Evolutionary conservation across 2,888 invertebrate species (phyloP).

Genomic region (Coremacera marginata): DNA sequence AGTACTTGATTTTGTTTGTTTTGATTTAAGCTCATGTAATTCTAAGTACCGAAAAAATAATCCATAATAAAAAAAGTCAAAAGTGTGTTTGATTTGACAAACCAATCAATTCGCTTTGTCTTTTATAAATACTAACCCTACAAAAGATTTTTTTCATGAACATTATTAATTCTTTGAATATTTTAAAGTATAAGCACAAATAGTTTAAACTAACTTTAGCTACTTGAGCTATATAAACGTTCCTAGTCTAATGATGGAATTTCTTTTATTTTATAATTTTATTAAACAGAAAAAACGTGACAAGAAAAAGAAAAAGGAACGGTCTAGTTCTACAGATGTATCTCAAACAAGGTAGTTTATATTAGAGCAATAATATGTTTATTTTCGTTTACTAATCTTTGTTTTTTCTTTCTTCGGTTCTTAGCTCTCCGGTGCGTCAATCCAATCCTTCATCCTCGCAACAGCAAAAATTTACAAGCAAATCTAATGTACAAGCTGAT

Average conservation of each 20-base stretch:
- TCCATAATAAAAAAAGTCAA: slow-evolving; percentile 21
- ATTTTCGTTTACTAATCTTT: background rate
- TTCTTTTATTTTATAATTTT: slow-evolving; percentile 34
- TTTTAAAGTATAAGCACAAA: background rate
- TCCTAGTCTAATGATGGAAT: background rate
- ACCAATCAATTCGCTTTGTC: slow-evolving; percentile 20
- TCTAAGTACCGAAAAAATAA: background rate
- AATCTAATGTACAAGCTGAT: background rate
- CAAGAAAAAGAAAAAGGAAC: slow-evolving; percentile 74
- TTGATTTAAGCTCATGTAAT: slow-evolving; percentile 46
- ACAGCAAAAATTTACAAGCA: slow-evolving; percentile 13
- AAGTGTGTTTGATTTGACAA: slow-evolving; percentile 34
- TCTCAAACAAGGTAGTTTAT: slow-evolving; percentile 72
- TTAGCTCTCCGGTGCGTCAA: slow-evolving; percentile 54
- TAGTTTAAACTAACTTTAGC: background rate
- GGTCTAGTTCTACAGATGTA: slow-evolving; percentile 71
- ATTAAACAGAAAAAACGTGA: slow-evolving; percentile 72
- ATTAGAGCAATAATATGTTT: background rate
- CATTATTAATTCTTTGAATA: background rate
- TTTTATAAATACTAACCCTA: background rate
- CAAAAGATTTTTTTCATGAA: slow-evolving; percentile 8
- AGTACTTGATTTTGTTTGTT: slow-evolving; percentile 68
- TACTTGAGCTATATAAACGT: background rate
- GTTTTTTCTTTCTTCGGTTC: slow-evolving; percentile 15
- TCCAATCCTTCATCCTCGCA: background rate